Base-by-base conservation (phyloP, 1,140 invertebrate genomes). In the Drosophila trapezifrons region DNA sequence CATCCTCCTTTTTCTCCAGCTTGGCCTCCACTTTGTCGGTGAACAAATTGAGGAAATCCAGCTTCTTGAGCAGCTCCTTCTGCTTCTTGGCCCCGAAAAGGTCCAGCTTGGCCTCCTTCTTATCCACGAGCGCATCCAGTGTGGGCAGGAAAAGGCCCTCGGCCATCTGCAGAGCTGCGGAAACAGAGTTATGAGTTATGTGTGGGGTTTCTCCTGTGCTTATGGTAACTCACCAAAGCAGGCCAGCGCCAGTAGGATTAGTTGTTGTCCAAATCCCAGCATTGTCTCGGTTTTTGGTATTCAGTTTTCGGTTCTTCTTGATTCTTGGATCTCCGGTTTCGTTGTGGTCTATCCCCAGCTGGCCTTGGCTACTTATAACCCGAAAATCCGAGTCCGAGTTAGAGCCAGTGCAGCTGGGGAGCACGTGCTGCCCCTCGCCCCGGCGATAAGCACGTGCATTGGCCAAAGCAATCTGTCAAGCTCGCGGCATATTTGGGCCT, bases 31-130 rank as follows among this genome's bases (percentile, higher is more conserved):
- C 25, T 29, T 86, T 86, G n/a, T 47, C 83, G 17, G 18, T 17
- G 20, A 87, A 87, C 64, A 79, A 69, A 64, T 87, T 89, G 49
- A 87, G 76, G 22, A 87, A 67, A 46, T 87, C 83, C 32, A 89
- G 54, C 20, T 87, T 87, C 57, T 86, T 87, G 2, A 82, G 57
- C 37, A 78, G 35, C 69, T 85, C 83, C 64, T 71, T 66, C 4
- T 86, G 47, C 51, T 81, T 77, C n/a, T 76, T 76, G 45, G n/a
- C 73, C 46, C 65, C 72, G 38, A 75, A 55, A n/a, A 59, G 63
- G 25, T 51, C 52, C 43, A 75, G 51, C 37, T 47, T 66, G 3
- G 43, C 25, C 56, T 76, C 79, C 29, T 86, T 65, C 3, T 81
- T 55, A 9, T 73, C 65, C 49, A 43, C 45, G 5, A 79, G 62